Percentiles rank a stretch among this genome's conserved stretches.
Conservation (phyloP, 1,140 invertebrate genomes). For the Hyphantria cunea region DNA sequence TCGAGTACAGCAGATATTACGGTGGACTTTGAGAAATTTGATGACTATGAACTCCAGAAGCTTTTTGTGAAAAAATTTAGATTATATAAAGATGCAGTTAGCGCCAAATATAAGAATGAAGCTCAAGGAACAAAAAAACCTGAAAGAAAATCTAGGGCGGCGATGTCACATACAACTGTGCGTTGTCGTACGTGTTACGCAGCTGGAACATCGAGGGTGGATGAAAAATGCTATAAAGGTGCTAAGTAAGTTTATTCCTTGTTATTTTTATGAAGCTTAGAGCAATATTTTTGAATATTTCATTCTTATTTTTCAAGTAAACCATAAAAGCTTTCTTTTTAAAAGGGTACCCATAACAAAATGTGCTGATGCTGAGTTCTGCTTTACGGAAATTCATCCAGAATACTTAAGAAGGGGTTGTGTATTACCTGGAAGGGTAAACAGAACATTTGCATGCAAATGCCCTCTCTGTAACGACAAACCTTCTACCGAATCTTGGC, state of each 20-base stretch:
- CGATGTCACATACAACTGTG: neutral
- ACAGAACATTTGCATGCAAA: slow-evolving; percentile 62
- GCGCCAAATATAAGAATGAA: slow-evolving; percentile 22
- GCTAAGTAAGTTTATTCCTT: slow-evolving; percentile 35
- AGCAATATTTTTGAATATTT: neutral
- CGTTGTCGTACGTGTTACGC: slow-evolving; percentile 43
- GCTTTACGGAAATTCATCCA: slow-evolving; percentile 55
- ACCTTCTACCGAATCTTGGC: slow-evolving; percentile 46
- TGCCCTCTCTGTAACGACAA: slow-evolving; percentile 68
- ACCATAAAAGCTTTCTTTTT: neutral
- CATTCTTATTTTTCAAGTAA: neutral
- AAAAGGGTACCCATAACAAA: slow-evolving; percentile 31
- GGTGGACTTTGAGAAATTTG: slow-evolving; percentile 40
- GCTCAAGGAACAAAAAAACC: slow-evolving; percentile 9
- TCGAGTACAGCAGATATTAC: slow-evolving; percentile 31
- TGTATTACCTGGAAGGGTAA: slow-evolving; percentile 42
- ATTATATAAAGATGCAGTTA: slow-evolving; percentile 38
- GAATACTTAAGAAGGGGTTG: slow-evolving; percentile 61
- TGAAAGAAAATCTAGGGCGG: slow-evolving; percentile 31
- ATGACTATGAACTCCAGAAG: slow-evolving; percentile 42
- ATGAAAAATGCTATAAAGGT: slow-evolving; percentile 48
- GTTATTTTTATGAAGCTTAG: neutral
- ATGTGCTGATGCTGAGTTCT: slow-evolving; percentile 43
- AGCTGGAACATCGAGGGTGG: slow-evolving; percentile 30
- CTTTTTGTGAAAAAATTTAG: slow-evolving; percentile 40